phyloP scores from a whole-genome alignment of 2,888 invertebrate genomes.

The Nemotelus nigrinus region DNA sequence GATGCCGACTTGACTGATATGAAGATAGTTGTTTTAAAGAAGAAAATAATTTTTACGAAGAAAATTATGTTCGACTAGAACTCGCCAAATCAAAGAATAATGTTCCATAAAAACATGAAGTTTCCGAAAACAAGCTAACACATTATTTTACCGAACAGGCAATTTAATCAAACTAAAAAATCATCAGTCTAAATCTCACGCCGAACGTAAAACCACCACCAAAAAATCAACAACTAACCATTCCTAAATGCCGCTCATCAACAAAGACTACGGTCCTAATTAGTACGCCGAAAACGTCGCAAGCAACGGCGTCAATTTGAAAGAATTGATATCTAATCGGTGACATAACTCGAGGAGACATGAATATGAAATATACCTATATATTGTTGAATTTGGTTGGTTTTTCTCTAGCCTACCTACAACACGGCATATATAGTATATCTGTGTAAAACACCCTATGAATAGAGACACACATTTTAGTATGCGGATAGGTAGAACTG shows the following conservation, averaged over 20 bases:
- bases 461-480: background rate
- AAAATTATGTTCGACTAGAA: too few species aligned
- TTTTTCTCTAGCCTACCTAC: background rate
- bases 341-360: conserved; percentile 35
- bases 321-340: conserved; percentile 42
- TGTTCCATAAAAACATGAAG: too few species aligned
- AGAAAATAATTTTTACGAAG: too few species aligned
- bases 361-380: conserved; percentile 35
- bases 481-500: background rate
- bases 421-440: background rate
- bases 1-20: too few species aligned
- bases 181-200: background rate
- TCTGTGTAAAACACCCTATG: background rate
- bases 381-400: background rate
- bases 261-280: background rate
- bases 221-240: conserved; percentile 9
- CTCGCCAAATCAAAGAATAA: too few species aligned
- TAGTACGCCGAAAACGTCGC: conserved; percentile 30
- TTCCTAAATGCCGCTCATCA: background rate
- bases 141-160: too few species aligned
- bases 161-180: too few species aligned
- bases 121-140: too few species aligned
- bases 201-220: background rate
- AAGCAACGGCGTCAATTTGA: conserved; percentile 42
- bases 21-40: too few species aligned